phyloP scores from a whole-genome alignment of 2,797 vertebrate species.

The Melanotaenia parkinsoni region DNA sequence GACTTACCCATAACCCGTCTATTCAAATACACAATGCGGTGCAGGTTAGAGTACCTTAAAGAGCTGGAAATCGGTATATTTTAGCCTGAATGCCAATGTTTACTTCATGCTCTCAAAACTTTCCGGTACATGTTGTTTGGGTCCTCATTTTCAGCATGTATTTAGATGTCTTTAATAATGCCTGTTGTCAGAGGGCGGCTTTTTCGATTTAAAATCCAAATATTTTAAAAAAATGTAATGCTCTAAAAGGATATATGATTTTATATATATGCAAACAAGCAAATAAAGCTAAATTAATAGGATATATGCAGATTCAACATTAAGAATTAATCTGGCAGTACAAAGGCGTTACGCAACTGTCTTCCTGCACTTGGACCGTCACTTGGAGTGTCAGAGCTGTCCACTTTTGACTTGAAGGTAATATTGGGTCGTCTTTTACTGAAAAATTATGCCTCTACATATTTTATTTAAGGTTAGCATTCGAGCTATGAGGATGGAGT shows the following conservation, averaged over 20 bases:
- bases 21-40: neutral
- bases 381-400: slow-evolving; percentile 1
- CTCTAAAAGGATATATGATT: accelerated
- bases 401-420: slow-evolving; percentile 55
- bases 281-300: accelerated
- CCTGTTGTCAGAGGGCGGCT: slow-evolving; percentile 40
- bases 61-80: slow-evolving; percentile 32
- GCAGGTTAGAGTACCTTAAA: slow-evolving; percentile 62
- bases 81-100: slow-evolving; percentile 54
- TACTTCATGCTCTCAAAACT: slow-evolving; percentile 63
- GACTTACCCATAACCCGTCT: accelerated
- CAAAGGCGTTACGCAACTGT: neutral
- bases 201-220: neutral
- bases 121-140: slow-evolving; percentile 73
- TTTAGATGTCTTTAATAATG: slow-evolving; percentile 40
- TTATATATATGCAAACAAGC: accelerated
- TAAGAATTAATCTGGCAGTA: slow-evolving; percentile 28
- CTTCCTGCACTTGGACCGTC: slow-evolving; percentile 16
- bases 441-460: too few relatives aligned
- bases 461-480: neutral
- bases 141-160: slow-evolving; percentile 49
- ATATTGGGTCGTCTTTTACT: neutral
- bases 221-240: too few relatives aligned
- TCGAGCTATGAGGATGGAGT: neutral
- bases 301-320: neutral